Percentiles rank a stretch among this genome's conserved stretches.
These are phyloP conservation scores for Colistium nudipinnis DNA, from an alignment of 2,113 vertebrate genomes.

Conservation along the genomic window DNA sequence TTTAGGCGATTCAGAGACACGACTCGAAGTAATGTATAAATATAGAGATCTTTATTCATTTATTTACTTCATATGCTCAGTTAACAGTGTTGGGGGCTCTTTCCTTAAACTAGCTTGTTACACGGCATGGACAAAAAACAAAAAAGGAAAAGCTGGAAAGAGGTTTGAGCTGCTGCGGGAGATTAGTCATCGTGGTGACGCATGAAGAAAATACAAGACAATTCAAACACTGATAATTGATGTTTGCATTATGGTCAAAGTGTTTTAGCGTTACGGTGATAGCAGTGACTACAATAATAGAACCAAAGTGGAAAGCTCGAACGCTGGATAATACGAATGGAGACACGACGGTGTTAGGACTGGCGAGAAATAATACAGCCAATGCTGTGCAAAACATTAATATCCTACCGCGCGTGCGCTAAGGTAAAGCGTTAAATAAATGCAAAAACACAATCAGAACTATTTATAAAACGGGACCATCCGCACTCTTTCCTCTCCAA, in stretches of 20 bases:
- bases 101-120: constrained; percentile 32
- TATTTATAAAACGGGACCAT: constrained; percentile 36
- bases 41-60: constrained; percentile 86
- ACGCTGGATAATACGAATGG: neutral
- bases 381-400: constrained; percentile 52
- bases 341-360: constrained; percentile 26
- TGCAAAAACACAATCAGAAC: constrained; percentile 25
- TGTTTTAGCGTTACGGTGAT: constrained; percentile 10
- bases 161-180: constrained; percentile 14
- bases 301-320: constrained; percentile 12
- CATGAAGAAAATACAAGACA: constrained; percentile 11
- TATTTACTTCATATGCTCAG: constrained; percentile 75
- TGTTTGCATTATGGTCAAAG: constrained; percentile 7
- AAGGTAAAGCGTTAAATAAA: constrained; percentile 52
- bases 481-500: constrained; percentile 65
- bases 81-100: constrained; percentile 74
- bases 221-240: constrained; percentile 10
- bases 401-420: constrained; percentile 32
- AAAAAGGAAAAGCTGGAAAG: constrained; percentile 2
- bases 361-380: constrained; percentile 29
- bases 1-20: constrained; percentile 32
- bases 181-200: constrained; percentile 24
- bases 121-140: constrained; percentile 40
- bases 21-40: constrained; percentile 75
- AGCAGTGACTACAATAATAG: neutral